Conservation (phyloP, 1,140 invertebrate genomes). For the Diorhabda sublineata region DNA sequence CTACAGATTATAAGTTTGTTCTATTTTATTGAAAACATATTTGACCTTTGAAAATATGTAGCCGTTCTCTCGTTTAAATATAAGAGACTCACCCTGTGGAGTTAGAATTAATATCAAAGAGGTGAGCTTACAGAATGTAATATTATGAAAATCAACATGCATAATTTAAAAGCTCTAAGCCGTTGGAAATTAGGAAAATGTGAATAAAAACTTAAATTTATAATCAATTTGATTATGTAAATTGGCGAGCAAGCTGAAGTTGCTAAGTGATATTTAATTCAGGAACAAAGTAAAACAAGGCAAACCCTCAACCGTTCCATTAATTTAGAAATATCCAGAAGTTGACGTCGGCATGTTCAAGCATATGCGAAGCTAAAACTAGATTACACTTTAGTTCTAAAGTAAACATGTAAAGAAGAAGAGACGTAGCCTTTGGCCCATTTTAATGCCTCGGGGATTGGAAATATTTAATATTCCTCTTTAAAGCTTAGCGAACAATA, state of each 20-base stretch:
- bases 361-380: background rate
- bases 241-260: background rate
- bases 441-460: background rate
- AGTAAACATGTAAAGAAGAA: background rate
- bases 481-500: no score
- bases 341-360: background rate
- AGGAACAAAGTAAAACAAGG: constrained; percentile 2
- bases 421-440: background rate
- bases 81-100: no score
- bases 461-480: no score
- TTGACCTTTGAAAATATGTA: no score
- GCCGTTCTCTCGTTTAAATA: no score
- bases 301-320: background rate
- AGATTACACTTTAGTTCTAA: constrained; percentile 1
- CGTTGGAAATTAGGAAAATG: background rate
- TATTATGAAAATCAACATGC: no score
- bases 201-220: constrained; percentile 1
- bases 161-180: no score
- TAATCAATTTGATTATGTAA: background rate
- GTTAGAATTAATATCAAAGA: no score
- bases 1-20: no score
- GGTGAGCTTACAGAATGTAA: no score
- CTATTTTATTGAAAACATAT: no score
- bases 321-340: constrained; percentile 3
- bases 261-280: constrained; percentile 3